Conservation (phyloP, 2,113 vertebrate species). For the Actenoides hombroni region DNA sequence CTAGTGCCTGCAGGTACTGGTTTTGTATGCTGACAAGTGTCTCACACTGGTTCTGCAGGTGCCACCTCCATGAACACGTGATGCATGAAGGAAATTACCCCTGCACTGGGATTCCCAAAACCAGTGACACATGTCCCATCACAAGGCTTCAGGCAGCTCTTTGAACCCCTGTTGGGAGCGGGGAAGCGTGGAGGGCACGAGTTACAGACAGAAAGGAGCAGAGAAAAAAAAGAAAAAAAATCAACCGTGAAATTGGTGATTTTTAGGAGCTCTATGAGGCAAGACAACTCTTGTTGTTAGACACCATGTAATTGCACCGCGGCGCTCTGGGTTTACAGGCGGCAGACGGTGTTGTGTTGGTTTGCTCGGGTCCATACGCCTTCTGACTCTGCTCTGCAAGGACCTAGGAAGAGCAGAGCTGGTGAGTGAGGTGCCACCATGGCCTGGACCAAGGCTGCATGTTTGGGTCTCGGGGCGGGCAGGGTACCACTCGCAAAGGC, state of each 20-base stretch:
- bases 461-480: too few species aligned
- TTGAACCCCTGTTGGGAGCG: background rate
- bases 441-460: background rate
- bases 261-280: background rate
- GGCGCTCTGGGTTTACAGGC: background rate
- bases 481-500: too few species aligned
- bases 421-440: background rate
- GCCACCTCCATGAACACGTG: fast-evolving
- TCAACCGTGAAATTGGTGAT: conserved; percentile 36
- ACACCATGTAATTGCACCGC: background rate
- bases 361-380: background rate
- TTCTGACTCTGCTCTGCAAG: background rate
- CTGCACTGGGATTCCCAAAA: background rate
- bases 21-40: fast-evolving
- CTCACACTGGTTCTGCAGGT: background rate
- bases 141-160: background rate
- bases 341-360: background rate
- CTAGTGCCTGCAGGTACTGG: background rate
- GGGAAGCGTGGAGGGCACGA: background rate
- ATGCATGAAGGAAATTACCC: background rate
- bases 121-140: background rate
- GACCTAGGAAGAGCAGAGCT: background rate
- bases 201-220: background rate
- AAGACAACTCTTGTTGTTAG: background rate
- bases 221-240: conserved; percentile 2